These are phyloP conservation scores for Bombus superbus DNA, from an alignment of 1,140 invertebrate genomes.

Conservation along the genomic window DNA sequence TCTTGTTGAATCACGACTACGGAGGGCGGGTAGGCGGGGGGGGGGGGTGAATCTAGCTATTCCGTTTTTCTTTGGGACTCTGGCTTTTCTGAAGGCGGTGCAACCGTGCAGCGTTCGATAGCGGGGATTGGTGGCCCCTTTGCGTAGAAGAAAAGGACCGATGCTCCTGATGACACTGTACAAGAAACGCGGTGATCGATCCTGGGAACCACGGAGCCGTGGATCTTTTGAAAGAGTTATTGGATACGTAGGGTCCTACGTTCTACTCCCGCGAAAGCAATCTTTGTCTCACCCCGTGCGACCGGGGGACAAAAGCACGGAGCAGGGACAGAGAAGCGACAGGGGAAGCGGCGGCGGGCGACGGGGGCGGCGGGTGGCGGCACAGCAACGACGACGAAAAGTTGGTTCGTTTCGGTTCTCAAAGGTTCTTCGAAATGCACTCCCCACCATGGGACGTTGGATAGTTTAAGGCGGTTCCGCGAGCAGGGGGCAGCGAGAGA, in stretches of 20 bases:
- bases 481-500: constrained; percentile 57
- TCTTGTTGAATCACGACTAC: not conserved
- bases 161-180: constrained; percentile 56
- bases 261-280: constrained; percentile 36
- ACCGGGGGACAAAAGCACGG: constrained; percentile 26
- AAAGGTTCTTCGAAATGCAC: not conserved
- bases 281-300: constrained; percentile 64
- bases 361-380: not conserved
- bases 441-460: constrained; percentile 66
- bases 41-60: not conserved
- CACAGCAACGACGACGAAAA: constrained; percentile 54
- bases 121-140: constrained; percentile 44
- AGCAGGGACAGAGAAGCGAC: not conserved
- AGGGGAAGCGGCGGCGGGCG: not conserved
- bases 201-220: constrained; percentile 21
- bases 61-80: not conserved
- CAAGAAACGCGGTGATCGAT: constrained; percentile 64
- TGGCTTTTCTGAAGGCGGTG: not conserved
- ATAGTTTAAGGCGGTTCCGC: constrained; percentile 76
- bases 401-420: constrained; percentile 69
- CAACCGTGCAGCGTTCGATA: constrained; percentile 8
- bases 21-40: not conserved
- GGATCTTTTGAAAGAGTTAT: constrained; percentile 62
- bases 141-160: constrained; percentile 20
- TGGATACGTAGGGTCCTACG: constrained; percentile 53